These are phyloP conservation scores for Semaprochilodus insignis DNA, from an alignment of 2,797 vertebrate genomes.

Conservation along the genomic window DNA sequence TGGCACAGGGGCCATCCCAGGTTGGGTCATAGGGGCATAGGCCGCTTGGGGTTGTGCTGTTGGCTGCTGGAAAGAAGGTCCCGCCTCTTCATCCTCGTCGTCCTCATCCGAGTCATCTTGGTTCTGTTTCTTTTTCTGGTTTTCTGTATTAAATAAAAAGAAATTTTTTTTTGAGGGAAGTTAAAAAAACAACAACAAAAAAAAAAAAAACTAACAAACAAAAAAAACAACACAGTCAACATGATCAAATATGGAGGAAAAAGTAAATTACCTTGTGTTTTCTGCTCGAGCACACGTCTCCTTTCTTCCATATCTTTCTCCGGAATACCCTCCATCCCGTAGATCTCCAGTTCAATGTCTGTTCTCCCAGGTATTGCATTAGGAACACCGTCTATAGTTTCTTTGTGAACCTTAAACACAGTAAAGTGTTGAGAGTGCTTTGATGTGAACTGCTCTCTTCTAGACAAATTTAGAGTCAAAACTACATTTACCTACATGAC, in stretches of 20 bases:
- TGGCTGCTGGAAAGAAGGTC: constrained; percentile 89
- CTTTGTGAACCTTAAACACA: constrained; percentile 91
- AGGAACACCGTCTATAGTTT: constrained; percentile 97
- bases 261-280: constrained; percentile 87
- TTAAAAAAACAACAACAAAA: background rate
- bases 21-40: constrained; percentile 91
- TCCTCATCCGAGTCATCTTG: constrained; percentile 95
- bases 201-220: background rate
- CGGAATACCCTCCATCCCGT: constrained; percentile 98
- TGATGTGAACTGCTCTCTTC: no score
- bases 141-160: constrained; percentile 75
- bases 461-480: no score
- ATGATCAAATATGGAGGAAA: fast-evolving
- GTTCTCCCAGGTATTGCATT: constrained; percentile 97
- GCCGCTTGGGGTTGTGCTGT: constrained; percentile 86
- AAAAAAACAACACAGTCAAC: background rate
- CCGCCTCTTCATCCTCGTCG: constrained; percentile 89
- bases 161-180: background rate
- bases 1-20: constrained; percentile 88
- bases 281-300: constrained; percentile 92
- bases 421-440: no score
- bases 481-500: no score
- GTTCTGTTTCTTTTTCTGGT: constrained; percentile 91
- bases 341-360: constrained; percentile 98
- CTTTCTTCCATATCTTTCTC: constrained; percentile 99